Evolutionary conservation across 2,888 invertebrate species (phyloP).

Genomic region (Cantharis flavilabris): DNA sequence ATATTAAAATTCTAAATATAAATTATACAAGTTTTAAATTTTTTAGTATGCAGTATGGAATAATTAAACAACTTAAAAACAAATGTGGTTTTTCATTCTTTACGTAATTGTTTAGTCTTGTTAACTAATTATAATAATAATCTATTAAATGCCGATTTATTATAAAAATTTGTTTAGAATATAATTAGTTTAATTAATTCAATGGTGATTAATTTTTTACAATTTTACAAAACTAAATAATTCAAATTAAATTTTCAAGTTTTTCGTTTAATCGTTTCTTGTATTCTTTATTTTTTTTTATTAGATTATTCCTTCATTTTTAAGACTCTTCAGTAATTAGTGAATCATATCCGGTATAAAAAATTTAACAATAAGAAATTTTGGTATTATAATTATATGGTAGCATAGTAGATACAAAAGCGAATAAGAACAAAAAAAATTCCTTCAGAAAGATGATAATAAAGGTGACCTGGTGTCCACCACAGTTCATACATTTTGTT

Average conservation of each 20-base stretch:
- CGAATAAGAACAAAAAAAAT: background rate
- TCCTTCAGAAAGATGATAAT: background rate
- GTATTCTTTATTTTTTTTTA: background rate
- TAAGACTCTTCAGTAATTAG: background rate
- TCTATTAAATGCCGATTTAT: background rate
- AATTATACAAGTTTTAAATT: background rate
- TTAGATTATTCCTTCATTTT: background rate
- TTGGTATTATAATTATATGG: background rate
- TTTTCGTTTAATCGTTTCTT: background rate
- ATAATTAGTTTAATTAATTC: background rate
- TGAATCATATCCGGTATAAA: background rate
- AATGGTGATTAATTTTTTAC: background rate
- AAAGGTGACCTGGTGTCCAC: background rate
- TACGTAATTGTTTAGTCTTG: background rate
- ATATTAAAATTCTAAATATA: background rate
- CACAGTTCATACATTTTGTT: background rate
- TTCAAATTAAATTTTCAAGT: too few relatives aligned
- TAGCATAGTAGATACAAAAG: background rate
- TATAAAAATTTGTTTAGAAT: background rate
- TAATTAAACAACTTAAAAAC: background rate
- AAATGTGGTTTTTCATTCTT: background rate
- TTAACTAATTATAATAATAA: background rate
- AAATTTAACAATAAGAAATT: background rate
- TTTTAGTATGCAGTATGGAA: background rate
- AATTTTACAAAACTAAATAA: background rate